Evolutionary conservation across 1,140 invertebrate species (phyloP).

Genomic region (Diorhabda elongata): DNA sequence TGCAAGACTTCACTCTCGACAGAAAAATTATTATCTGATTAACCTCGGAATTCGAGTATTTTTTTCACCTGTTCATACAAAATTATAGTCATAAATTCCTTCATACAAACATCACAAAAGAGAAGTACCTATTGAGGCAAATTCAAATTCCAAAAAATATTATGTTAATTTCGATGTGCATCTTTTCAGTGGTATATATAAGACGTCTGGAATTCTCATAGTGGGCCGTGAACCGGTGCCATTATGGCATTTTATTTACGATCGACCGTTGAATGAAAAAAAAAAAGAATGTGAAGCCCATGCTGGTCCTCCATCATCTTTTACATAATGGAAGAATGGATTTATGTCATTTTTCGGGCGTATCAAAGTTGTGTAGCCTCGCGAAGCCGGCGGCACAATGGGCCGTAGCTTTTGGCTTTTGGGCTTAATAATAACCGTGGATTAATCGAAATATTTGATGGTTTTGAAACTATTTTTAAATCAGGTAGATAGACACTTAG

Average conservation of each 20-base stretch:
- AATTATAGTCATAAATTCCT: neutral
- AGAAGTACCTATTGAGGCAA: neutral
- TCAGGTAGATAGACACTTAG: neutral
- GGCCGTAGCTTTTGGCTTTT: neutral
- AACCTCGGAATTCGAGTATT: neutral
- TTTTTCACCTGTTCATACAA: constrained; percentile 2
- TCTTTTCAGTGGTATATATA: neutral
- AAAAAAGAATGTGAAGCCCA: neutral
- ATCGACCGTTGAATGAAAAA: neutral
- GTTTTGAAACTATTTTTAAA: neutral
- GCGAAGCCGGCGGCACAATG: neutral
- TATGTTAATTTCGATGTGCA: neutral
- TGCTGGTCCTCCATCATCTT: constrained; percentile 1
- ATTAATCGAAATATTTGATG: neutral
- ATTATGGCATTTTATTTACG: constrained; percentile 2
- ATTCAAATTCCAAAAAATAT: constrained; percentile 3
- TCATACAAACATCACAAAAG: neutral
- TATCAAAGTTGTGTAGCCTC: neutral
- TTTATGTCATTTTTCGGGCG: constrained; percentile 2
- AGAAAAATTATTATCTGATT: neutral
- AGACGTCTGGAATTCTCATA: neutral
- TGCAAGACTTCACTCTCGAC: no score
- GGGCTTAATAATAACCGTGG: neutral
- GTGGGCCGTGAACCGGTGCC: constrained; percentile 1
- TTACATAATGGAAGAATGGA: constrained; percentile 2